A percentile compares a stretch with the other conserved stretches of the same genome.
phyloP scores from a whole-genome alignment of 2,888 invertebrate species.

The Stenchaetothrips biformis region DNA sequence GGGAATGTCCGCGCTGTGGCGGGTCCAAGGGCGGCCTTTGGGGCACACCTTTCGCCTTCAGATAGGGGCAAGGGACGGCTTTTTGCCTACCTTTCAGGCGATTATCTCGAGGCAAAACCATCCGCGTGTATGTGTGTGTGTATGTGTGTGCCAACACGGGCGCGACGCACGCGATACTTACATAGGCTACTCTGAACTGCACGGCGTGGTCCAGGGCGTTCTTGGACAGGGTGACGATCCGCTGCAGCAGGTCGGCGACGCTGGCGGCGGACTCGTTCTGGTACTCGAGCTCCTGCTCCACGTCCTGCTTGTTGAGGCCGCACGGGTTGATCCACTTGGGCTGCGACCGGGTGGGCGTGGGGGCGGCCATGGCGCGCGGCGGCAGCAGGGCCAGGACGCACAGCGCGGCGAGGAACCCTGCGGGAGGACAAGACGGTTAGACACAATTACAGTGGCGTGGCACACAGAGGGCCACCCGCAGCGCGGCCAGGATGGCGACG shows the following conservation, averaged over 20 bases:
- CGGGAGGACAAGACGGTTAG: neutral
- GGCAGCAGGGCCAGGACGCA: neutral
- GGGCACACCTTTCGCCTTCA: too few species aligned
- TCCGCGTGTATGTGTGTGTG: too few species aligned
- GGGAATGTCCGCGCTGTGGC: too few species aligned
- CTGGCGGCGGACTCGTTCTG: conserved; percentile 31
- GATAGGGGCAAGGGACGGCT: too few species aligned
- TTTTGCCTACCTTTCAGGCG: too few species aligned
- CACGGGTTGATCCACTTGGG: conserved; percentile 20
- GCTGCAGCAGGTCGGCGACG: conserved; percentile 41
- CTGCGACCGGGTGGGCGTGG: neutral
- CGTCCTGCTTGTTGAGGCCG: conserved; percentile 6
- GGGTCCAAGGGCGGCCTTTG: too few species aligned
- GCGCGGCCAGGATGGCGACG: neutral
- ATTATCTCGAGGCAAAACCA: too few species aligned
- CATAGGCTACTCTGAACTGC: conserved; percentile 48
- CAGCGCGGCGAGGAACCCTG: conserved; percentile 7
- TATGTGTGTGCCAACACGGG: too few species aligned
- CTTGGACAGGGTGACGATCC: conserved; percentile 48
- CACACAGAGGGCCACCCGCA: neutral
- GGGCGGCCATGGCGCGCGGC: conserved; percentile 8
- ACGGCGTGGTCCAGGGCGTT: conserved; percentile 48
- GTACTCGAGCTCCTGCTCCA: conserved; percentile 18
- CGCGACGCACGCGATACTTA: conserved; percentile 44
- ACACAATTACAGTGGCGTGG: neutral